Conservation (phyloP, 1,140 invertebrate genomes). For the Papilio polytes region DNA sequence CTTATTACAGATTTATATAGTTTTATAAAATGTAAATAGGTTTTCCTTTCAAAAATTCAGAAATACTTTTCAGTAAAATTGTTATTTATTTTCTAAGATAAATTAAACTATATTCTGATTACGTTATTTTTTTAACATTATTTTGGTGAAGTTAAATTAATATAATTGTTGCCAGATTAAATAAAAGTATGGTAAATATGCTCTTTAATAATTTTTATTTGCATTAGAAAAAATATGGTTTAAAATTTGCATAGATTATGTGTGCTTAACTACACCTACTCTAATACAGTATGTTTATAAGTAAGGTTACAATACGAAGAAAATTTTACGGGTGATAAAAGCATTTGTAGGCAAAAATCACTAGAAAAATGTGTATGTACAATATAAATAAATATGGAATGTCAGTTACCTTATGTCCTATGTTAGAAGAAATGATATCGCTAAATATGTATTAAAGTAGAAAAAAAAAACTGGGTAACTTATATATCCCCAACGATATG, state of each 20-base stretch:
- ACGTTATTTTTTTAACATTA: neutral
- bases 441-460: neutral
- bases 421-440: neutral
- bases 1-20: neutral
- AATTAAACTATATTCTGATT: neutral
- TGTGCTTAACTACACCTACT: neutral
- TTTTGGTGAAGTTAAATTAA: neutral
- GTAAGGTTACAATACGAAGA: neutral
- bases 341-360: constrained; percentile 16
- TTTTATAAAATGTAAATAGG: too few species aligned
- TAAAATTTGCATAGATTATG: neutral
- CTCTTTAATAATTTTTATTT: neutral
- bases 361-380: neutral
- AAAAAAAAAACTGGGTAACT: neutral
- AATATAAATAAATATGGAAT: neutral
- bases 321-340: constrained; percentile 23
- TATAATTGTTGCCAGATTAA: neutral
- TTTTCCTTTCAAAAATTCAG: too few species aligned
- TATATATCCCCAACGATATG: constrained; percentile 29
- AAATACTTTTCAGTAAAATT: too few species aligned
- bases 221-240: too few species aligned
- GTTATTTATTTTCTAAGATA: constrained; percentile 58
- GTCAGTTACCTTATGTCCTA: neutral
- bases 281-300: neutral
- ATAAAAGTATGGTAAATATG: neutral